Evolutionary conservation across 1,140 invertebrate genomes (phyloP), one percentile per base, ranked within the genome.

Genomic region (Drosophila funebris): DNA sequence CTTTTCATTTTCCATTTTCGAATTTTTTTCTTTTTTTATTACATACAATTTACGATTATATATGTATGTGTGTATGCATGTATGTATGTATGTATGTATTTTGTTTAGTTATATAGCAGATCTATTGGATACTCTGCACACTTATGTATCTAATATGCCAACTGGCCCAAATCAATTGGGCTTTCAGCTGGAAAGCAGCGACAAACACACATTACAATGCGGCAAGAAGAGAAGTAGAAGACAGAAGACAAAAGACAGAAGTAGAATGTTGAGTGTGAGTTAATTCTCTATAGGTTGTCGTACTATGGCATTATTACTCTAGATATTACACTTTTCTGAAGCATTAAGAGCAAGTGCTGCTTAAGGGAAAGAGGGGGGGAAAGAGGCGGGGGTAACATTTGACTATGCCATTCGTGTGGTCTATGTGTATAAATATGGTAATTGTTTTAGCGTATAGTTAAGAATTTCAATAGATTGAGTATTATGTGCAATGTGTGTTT

Each of bases 401-500:
- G 24, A 27, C 24, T 4, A 52, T 61, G 64, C 43, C 46, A 24
- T 36, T 48, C 6, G n/a, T 18, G 11, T 53, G 13, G 9, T 57
- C 14, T 24, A 57, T 29, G 8, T 58, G 29, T 44, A 13, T 46
- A 24, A 46, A 22, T n/a, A 22, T 50, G 18, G 58, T 18, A 50
- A 39, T 62, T 50, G 43, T 37, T 27, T 41, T 58, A 60, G 56
- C 27, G 22, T 33, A 43, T 33, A 63, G 46, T 70, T 46, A 43
- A 61, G 31, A 57, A 13, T 71, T 71, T 50, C 44, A 58, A 41
- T 58, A 58, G 31, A 54, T 50, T 50, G 52, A 71, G 68, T 72
- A 67, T 72, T 72, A 31, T 14, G 52, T 71, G 53, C 41, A 31
- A 33, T 58, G n/a, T 31, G 33, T 53, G 16, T 24, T n/a, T 52